Conservation (phyloP, 2,797 vertebrate species). For the Rhyacichthys aspro region DNA sequence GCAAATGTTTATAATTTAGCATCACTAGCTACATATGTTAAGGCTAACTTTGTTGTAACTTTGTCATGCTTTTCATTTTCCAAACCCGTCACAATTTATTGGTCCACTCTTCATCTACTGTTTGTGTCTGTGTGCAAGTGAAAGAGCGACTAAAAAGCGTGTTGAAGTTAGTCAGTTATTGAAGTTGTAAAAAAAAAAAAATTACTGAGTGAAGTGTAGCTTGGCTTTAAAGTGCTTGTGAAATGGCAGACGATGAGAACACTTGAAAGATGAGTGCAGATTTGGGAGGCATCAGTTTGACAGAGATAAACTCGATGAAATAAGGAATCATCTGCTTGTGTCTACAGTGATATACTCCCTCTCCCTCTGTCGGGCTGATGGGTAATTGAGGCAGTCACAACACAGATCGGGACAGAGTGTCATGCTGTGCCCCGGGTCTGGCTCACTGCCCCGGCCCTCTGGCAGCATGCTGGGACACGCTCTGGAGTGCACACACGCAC, state of each 20-base stretch:
- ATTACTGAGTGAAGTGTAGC: constrained; percentile 4
- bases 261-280: constrained; percentile 28
- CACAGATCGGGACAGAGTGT: constrained; percentile 74
- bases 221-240: constrained; percentile 42
- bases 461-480: constrained; percentile 59
- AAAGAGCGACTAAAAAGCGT: too few relatives aligned
- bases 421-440: constrained; percentile 67
- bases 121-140: too few relatives aligned
- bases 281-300: constrained; percentile 29
- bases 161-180: constrained; percentile 13
- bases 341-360: constrained; percentile 13
- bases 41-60: too few relatives aligned
- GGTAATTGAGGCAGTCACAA: constrained; percentile 81
- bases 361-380: constrained; percentile 66
- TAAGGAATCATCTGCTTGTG: constrained; percentile 17
- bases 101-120: too few relatives aligned
- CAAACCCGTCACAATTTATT: too few relatives aligned
- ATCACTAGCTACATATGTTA: too few relatives aligned
- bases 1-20: too few relatives aligned
- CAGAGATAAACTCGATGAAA: constrained; percentile 39
- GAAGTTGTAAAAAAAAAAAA: constrained; percentile 4
- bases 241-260: constrained; percentile 29
- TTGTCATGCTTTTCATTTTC: too few relatives aligned
- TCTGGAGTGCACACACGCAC: constrained; percentile 24
- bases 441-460: constrained; percentile 58